Evolutionary conservation across 2,797 vertebrate species (phyloP).

Genomic region (Gymnopithys bicolor): DNA sequence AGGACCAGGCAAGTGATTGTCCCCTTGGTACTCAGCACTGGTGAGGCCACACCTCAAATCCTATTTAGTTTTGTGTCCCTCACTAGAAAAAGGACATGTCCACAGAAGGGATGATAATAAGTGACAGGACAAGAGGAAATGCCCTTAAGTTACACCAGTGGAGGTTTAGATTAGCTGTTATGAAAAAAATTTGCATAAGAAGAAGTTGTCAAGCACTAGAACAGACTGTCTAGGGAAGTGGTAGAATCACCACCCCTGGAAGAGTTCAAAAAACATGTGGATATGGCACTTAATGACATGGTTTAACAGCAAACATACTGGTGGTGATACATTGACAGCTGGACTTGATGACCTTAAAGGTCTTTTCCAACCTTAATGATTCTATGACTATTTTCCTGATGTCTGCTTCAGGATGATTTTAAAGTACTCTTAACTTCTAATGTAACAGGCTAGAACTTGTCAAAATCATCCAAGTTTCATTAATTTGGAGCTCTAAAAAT

Average conservation of each 20-base stretch:
- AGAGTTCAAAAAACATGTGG: neutral
- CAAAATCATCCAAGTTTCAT: neutral
- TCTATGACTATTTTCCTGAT: neutral
- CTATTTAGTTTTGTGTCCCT: neutral
- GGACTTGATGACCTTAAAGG: neutral
- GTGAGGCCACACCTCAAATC: accelerated
- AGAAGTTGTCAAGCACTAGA: neutral
- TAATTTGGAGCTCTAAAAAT: neutral
- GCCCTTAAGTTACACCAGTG: too few species aligned
- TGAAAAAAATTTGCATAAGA: neutral
- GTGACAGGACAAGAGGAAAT: neutral
- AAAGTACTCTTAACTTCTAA: neutral
- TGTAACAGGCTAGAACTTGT: neutral
- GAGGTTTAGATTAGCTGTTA: neutral
- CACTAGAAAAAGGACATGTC: neutral
- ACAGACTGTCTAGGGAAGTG: neutral
- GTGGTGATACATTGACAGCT: neutral
- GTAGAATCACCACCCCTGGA: neutral
- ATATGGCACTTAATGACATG: neutral
- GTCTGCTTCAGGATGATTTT: neutral
- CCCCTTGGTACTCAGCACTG: too few species aligned
- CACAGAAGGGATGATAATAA: neutral
- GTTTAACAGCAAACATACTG: neutral
- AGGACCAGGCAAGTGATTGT: neutral
- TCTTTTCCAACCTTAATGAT: neutral